These are phyloP conservation scores for Coleophora deauratella DNA, from an alignment of 2,888 invertebrate species.

Conservation along the genomic window DNA sequence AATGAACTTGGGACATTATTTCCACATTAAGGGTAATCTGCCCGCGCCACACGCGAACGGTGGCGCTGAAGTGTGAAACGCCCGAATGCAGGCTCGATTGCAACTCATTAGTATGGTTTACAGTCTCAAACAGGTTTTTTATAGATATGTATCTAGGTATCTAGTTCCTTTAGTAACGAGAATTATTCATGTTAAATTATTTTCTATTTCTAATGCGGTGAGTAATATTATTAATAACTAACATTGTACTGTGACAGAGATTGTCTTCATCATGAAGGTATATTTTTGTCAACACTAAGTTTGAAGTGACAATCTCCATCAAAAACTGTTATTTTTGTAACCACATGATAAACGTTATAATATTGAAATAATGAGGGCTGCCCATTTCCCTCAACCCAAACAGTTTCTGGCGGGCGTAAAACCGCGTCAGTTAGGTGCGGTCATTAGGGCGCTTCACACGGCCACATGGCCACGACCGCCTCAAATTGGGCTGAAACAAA, in stretches of 20 bases:
- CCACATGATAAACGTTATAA: constrained; percentile 1
- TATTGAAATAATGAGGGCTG: constrained; percentile 8
- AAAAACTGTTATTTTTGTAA: no score
- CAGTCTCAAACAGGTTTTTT: neutral
- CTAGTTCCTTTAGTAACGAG: no score
- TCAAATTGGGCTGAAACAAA: constrained; percentile 64
- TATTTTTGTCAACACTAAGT: no score
- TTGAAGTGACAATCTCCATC: no score
- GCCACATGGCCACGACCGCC: constrained; percentile 53
- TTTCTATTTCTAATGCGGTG: no score
- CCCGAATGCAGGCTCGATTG: constrained; percentile 30
- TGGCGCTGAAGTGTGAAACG: constrained; percentile 38
- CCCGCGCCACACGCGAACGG: constrained; percentile 30
- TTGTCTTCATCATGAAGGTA: no score
- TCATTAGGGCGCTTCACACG: constrained; percentile 53
- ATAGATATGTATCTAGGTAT: no score
- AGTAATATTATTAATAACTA: no score
- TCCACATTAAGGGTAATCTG: constrained; percentile 48
- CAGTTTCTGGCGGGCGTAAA: constrained; percentile 49
- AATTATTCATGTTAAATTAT: no score
- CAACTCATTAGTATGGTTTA: constrained; percentile 21
- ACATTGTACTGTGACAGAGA: no score
- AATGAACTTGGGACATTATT: constrained; percentile 59
- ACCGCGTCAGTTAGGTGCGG: constrained; percentile 58
- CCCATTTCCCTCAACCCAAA: constrained; percentile 6